Base-by-base conservation (phyloP, 2,888 invertebrate species). In the Leptinotarsa juncta region DNA sequence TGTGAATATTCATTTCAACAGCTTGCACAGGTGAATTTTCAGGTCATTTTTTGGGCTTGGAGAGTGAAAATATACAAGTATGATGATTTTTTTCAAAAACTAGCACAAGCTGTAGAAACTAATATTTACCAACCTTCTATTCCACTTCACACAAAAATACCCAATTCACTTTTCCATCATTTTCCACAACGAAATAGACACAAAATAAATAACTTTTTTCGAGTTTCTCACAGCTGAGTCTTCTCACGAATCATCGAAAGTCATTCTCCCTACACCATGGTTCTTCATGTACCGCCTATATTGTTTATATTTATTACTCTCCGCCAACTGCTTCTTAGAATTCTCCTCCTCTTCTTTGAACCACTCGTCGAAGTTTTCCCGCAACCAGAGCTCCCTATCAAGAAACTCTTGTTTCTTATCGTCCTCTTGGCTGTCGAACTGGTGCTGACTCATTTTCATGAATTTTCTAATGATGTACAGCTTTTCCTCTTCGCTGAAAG, bases 281-380 rank as follows among this genome's bases (percentile, higher is more conserved):
- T 94, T 95, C 88, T 96, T 97, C 89, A 97, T 93, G 86, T 96
- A 97, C 74, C 97, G 90, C 76, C 97, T 90, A 85, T 97, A 97
- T 78, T 95, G 94, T 88, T 97, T 97, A 86, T 96, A 96, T 84
- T 93, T 92, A 70, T 94, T 94, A 88, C 93, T 97, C 83, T 96
- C 95, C 0, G 97, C 96, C 84, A 97, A 86, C 81, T 95, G 93
- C 80, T 93, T 93, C 84, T 96, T 96, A 84, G 93, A 91, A 85
- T 96, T 94, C 82, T 95, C 96, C 81, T 97, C 97, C 86, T 95
- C 94, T 71, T 93, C 90, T 80, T 91, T 89, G 85, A 96, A 95
- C 96, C 96, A 97, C 26, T 84, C 90, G 83, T 89, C 85, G 87
- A 94, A 97, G 73, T 96, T 95, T 15, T 94, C 93, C 85, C 92